phyloP scores from a whole-genome alignment of 2,113 vertebrate species.

The Notechis scutatus region DNA sequence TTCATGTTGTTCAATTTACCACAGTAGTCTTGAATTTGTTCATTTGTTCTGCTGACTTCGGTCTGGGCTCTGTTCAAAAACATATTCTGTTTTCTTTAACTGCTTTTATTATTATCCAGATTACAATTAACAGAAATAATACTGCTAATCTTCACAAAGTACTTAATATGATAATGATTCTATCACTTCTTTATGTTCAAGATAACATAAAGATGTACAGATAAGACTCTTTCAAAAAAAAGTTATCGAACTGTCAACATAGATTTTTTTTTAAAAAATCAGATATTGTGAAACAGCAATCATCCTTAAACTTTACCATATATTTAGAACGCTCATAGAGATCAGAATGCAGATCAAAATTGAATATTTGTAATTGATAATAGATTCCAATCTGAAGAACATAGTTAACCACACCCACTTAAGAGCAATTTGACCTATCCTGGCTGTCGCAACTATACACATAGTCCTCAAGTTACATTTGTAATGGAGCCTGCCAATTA shows the following conservation, averaged over 20 bases:
- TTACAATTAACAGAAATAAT: not conserved
- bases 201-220: no score
- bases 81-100: slow-evolving; percentile 12
- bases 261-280: not conserved
- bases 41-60: slow-evolving; percentile 69
- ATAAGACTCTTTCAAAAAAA: not conserved
- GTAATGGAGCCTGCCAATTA: no score
- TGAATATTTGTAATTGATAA: not conserved
- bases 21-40: slow-evolving; percentile 73
- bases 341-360: not conserved
- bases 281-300: not conserved
- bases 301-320: not conserved
- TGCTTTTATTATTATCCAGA: not conserved
- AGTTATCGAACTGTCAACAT: not conserved
- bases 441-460: not conserved
- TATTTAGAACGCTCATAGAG: not conserved
- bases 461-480: no score
- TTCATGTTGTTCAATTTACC: slow-evolving; percentile 73
- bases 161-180: not conserved
- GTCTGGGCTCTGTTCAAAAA: slow-evolving; percentile 74
- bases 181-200: not conserved
- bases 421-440: not conserved
- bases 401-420: not conserved
- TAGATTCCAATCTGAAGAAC: not conserved
- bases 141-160: not conserved